Base-by-base conservation (phyloP, 2,888 invertebrate species). In the Poecilobothrus nobilitatus region DNA sequence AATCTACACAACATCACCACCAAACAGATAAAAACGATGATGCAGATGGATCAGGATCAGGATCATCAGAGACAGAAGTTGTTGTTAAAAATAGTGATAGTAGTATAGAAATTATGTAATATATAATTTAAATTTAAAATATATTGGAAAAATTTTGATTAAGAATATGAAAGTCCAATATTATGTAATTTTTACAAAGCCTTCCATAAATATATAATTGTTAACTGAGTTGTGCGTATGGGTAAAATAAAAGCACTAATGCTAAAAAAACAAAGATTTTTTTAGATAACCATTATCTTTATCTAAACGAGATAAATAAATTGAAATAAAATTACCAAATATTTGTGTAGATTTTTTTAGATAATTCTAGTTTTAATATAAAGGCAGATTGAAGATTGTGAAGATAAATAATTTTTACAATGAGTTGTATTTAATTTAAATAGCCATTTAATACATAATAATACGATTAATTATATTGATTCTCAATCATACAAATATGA, bases 81-180 rank as follows among this genome's bases (percentile, higher is more conserved):
- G 88, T 87, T 22, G 88, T 89, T 62, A 89, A 90, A 81, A 90
- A 88, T 74, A 90, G 90, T 76, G 90, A 90, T 78, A 89, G 89
- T 81, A 89, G 89, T 77, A 80, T 90, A 78, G 90, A 90, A 81
- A 89, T 90, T 76, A 88, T 90, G 88, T 89, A 81, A 86, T 72
- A 37, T 37, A 10, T 27, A 27, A 27, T 5, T 27, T 27, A 27
- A 27, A 27, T 10, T 37, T 53, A n/a, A 53, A 53, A 53, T 18
- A 53, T 9, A 53, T 18, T 15, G n/a, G 18, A 53, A 18, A 53
- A 53, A 53, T n/a, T 18, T 53, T 37, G 12, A n/a, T n/a, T 37
- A 37, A 12, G 9, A 37, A 37, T 37, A 7, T 4, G 12, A 18
- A 53, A 53, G 12, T 10, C 37, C 8, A 37, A 37, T 18, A 53